phyloP scores from a whole-genome alignment of 1,140 invertebrate species.

The Dendrolimus kikuchii region DNA sequence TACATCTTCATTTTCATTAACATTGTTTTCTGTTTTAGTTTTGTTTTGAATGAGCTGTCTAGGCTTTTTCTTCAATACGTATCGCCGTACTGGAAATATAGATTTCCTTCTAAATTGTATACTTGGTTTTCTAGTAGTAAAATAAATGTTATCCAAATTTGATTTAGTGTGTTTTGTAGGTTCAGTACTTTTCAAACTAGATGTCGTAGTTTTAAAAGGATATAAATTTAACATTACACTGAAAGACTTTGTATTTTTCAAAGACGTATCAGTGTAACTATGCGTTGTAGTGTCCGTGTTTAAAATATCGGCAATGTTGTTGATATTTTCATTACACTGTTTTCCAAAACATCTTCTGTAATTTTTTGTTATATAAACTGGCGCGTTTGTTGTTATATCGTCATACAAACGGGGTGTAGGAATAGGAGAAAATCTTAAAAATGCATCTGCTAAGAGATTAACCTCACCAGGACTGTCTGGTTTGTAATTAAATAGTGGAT shows the following conservation, averaged over 20 bases:
- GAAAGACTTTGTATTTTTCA: constrained; percentile 27
- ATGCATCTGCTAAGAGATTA: constrained; percentile 61
- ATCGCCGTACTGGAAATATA: constrained; percentile 23
- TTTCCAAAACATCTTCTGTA: constrained; percentile 18
- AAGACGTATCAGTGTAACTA: neutral
- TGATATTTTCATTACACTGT: constrained; percentile 12
- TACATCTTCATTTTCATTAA: constrained; percentile 1
- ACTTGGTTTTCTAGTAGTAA: constrained; percentile 41
- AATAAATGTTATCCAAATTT: constrained; percentile 35
- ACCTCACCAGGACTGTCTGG: constrained; percentile 61
- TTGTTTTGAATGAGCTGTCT: constrained; percentile 3
- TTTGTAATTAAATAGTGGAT: constrained; percentile 58
- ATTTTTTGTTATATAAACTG: no score
- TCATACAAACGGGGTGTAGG: constrained; percentile 13
- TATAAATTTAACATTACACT: constrained; percentile 42
- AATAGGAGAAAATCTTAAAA: constrained; percentile 47
- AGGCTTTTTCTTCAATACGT: constrained; percentile 2
- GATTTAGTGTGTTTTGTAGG: constrained; percentile 5
- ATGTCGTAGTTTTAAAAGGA: constrained; percentile 20
- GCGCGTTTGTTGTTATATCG: neutral
- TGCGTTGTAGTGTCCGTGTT: neutral
- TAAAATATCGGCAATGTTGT: constrained; percentile 3
- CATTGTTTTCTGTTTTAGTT: constrained; percentile 1
- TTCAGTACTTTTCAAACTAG: constrained; percentile 8
- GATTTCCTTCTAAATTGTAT: constrained; percentile 50